Evolutionary conservation across 2,113 vertebrate species (phyloP).

Genomic region (Raphicerus campestris): DNA sequence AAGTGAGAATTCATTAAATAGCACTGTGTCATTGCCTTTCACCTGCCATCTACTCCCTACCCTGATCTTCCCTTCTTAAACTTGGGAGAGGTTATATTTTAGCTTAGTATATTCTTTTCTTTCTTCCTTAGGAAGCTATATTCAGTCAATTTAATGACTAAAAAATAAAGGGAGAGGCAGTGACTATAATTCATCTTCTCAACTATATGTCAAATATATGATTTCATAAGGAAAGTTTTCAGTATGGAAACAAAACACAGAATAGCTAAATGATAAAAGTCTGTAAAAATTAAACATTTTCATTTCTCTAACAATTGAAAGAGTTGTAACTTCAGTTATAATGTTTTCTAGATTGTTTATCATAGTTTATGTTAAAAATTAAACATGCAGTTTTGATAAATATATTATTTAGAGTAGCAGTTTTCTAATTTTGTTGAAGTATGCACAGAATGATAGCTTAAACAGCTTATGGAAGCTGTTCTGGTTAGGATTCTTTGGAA

Average conservation of each 20-base stretch:
- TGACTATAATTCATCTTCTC: constrained; percentile 12
- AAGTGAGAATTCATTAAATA: neutral
- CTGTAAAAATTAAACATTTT: neutral
- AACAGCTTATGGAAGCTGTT: neutral
- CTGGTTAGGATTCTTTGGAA: neutral
- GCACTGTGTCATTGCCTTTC: neutral
- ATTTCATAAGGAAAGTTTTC: constrained; percentile 16
- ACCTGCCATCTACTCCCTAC: neutral
- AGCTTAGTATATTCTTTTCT: neutral
- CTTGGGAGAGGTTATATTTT: neutral
- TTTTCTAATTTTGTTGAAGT: constrained; percentile 5
- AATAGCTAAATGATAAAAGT: neutral
- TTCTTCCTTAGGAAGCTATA: neutral
- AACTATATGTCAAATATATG: neutral
- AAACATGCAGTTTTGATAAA: neutral
- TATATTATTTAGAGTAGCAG: neutral
- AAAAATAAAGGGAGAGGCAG: neutral
- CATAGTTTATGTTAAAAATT: constrained; percentile 12
- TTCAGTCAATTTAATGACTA: neutral
- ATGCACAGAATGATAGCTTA: neutral
- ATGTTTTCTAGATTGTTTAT: neutral
- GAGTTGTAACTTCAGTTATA: neutral
- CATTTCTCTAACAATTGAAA: neutral
- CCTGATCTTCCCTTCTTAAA: neutral
- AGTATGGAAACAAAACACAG: neutral